These are phyloP conservation scores for Graphium colonna DNA, from an alignment of 2,888 invertebrate genomes.

Conservation along the genomic window DNA sequence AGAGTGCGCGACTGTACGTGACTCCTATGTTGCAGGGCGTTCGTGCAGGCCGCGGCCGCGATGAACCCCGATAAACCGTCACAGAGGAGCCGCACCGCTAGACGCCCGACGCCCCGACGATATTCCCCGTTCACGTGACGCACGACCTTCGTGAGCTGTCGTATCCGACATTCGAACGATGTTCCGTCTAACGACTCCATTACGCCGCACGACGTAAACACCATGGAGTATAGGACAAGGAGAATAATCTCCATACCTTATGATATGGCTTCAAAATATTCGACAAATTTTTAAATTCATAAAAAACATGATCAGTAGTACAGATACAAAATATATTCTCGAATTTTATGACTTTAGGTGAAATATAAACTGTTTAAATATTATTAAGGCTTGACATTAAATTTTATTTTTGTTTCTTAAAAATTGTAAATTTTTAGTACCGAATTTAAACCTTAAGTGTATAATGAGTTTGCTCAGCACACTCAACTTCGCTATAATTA, in stretches of 20 bases:
- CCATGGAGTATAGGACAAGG: no score
- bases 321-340: not conserved
- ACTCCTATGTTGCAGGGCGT: slow-evolving; percentile 31
- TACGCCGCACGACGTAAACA: slow-evolving; percentile 18
- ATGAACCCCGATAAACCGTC: slow-evolving; percentile 32
- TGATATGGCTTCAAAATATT: no score
- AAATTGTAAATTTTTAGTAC: no score
- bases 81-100: slow-evolving; percentile 25
- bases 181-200: slow-evolving; percentile 22
- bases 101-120: slow-evolving; percentile 30
- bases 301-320: not conserved
- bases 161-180: slow-evolving; percentile 17
- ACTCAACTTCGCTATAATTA: no score
- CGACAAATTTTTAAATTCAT: slow-evolving; percentile 6
- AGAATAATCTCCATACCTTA: no score
- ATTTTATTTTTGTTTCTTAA: no score
- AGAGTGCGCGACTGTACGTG: slow-evolving; percentile 36
- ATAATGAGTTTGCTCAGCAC: no score
- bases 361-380: not conserved
- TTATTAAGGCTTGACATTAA: not conserved
- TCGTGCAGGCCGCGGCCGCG: slow-evolving; percentile 33
- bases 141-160: slow-evolving; percentile 38
- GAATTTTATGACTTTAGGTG: not conserved
- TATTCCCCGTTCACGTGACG: slow-evolving; percentile 38
- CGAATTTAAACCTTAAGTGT: no score